phyloP scores from a whole-genome alignment of 1,140 invertebrate species.

The Chrysoperla carnea region DNA sequence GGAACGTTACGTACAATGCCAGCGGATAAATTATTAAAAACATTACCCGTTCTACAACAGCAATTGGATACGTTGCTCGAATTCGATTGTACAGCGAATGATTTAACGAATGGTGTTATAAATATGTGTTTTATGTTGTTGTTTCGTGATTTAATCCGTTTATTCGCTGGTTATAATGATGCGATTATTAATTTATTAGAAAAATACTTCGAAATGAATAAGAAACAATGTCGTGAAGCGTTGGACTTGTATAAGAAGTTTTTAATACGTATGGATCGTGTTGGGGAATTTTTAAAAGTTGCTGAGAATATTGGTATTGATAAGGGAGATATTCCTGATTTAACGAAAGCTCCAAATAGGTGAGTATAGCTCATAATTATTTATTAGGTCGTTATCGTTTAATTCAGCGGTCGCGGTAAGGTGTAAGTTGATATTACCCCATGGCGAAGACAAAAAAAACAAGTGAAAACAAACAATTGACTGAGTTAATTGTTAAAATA shows the following conservation, averaged over 20 bases:
- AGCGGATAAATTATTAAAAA: conserved; percentile 93
- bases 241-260: conserved; percentile 99
- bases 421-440: no score
- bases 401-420: no score
- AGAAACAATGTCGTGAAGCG: conserved; percentile 94
- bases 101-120: conserved; percentile 96
- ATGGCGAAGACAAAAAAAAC: no score
- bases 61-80: conserved; percentile 93
- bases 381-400: no score
- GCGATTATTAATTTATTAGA: conserved; percentile 98
- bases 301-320: conserved; percentile 96
- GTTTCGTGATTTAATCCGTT: conserved; percentile 92
- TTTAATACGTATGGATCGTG: conserved; percentile 95
- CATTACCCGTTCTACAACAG: conserved; percentile 85
- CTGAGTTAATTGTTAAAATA: no score
- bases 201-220: conserved; percentile 99
- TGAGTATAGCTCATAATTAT: no score
- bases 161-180: conserved; percentile 99
- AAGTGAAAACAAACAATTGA: no score
- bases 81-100: conserved; percentile 95
- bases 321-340: conserved; percentile 96
- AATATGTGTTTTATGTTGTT: conserved; percentile 98
- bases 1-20: conserved; percentile 94
- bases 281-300: conserved; percentile 96
- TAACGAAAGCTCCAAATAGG: conserved; percentile 80